Base-by-base conservation (phyloP, 2,888 invertebrate genomes). In the Bombylius discolor region DNA sequence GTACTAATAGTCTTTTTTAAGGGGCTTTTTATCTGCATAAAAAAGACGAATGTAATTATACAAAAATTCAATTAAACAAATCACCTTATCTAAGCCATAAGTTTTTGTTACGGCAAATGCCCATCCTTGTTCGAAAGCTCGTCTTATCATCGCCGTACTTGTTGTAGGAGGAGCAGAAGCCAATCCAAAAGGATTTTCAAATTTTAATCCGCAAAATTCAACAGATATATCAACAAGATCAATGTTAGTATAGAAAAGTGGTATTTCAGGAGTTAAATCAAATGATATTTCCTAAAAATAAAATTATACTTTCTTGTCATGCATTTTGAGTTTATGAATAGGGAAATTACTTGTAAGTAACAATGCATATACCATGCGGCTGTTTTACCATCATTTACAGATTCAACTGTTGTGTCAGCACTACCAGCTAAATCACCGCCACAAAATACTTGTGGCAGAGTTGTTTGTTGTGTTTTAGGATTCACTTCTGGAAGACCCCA, bases 151-250 rank as follows among this genome's bases (percentile, higher is more conserved):
- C 0, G 94, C 84, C 5, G 90, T 82, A 57, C 87, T 86, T 3
- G 98, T 99, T 7, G 95, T 91, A 5, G 98, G 98, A 1, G 97
- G 94, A 0, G 99, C 98, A 53, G 95, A 96, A 4, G 98, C 99
- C 59, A 99, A 75, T 0, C 99, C 98, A 68, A 96, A 98, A 0
- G 98, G 98, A 76, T 98, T 98, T 72, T 89, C 87, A 69, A 99
- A 99, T 68, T 82, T 87, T 5, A 98, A 77, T 0, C 96, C 96
- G 70, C 96, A 97, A 67, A 98, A 80, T 65, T 93, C 88, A 12
- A 97, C 87, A 0, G 92, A 91, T 4, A 99, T 76, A 68, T 99
- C 98, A 1, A 99, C 95, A 5, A 86, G 81, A 69, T 99, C 99
- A 55, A 99, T 89, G 0, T 91, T 84, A 5, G 91, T 90, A 72